Conservation (phyloP, 1,140 invertebrate species). For the Drosophila albomicans region DNA sequence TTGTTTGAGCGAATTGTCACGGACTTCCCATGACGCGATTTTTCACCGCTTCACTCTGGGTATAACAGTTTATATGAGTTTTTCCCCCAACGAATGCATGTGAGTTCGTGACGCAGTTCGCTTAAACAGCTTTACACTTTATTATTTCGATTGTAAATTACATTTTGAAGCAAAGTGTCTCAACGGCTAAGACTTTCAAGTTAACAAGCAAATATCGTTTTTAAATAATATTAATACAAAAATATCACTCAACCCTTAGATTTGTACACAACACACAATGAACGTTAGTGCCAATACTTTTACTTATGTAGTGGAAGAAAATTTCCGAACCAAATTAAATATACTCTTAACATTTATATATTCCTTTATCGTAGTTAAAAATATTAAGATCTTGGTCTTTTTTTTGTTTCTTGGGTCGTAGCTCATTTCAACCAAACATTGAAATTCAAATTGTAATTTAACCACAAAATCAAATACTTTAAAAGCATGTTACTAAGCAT, state of each 20-base stretch:
- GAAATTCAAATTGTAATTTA: constrained; percentile 40
- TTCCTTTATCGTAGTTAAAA: constrained; percentile 48
- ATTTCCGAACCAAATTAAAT: constrained; percentile 20
- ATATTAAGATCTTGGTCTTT: constrained; percentile 21
- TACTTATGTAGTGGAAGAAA: constrained; percentile 57
- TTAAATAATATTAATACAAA: constrained; percentile 27
- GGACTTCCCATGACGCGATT: constrained; percentile 39
- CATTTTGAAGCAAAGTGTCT: constrained; percentile 71
- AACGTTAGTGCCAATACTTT: constrained; percentile 71
- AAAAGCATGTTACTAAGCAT: constrained; percentile 69
- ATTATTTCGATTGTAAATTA: constrained; percentile 50
- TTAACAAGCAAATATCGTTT: constrained; percentile 53
- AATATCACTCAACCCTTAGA: constrained; percentile 19
- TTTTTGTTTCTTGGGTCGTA: constrained; percentile 59
- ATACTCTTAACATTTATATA: constrained; percentile 12
- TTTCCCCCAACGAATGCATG: constrained; percentile 8
- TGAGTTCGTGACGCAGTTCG: constrained; percentile 28
- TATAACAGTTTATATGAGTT: background rate
- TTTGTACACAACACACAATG: constrained; percentile 67
- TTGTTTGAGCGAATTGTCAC: constrained; percentile 30
- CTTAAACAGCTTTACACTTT: constrained; percentile 33
- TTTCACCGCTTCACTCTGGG: background rate
- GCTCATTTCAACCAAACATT: constrained; percentile 32
- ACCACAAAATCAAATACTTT: constrained; percentile 47
- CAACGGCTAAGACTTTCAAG: constrained; percentile 67